These are phyloP conservation scores for Polietes domitor DNA, from an alignment of 2,888 invertebrate genomes.

Conservation along the genomic window DNA sequence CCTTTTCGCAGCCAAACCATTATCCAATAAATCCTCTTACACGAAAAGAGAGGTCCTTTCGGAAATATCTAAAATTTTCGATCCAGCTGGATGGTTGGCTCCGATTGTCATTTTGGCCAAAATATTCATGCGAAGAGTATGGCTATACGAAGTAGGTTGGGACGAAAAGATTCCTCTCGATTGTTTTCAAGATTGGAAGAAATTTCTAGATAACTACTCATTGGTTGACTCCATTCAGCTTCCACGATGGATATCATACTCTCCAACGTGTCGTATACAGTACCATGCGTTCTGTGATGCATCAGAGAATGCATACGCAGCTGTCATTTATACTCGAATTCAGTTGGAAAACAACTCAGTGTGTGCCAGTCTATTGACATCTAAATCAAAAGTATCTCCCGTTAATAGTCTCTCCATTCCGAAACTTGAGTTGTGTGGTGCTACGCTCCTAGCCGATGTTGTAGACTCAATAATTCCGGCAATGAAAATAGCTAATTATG, in stretches of 20 bases:
- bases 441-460: slow-evolving; percentile 5
- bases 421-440: slow-evolving; percentile 35
- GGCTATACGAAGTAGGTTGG: neutral
- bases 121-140: slow-evolving; percentile 14
- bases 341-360: neutral
- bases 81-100: slow-evolving; percentile 61
- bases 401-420: slow-evolving; percentile 35
- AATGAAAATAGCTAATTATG: neutral
- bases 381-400: slow-evolving; percentile 43
- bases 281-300: slow-evolving; percentile 17
- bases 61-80: slow-evolving; percentile 60
- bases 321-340: neutral
- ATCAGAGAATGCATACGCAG: neutral
- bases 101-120: slow-evolving; percentile 58
- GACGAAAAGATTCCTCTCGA: neutral
- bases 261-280: neutral
- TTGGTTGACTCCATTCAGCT: neutral
- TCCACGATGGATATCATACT: neutral
- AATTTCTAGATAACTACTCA: neutral
- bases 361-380: neutral
- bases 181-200: neutral
- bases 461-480: neutral
- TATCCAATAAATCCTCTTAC: neutral
- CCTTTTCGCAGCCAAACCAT: neutral
- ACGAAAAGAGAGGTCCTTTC: slow-evolving; percentile 61